phyloP scores from a whole-genome alignment of 2,888 invertebrate genomes.

The Linyphia triangularis region DNA sequence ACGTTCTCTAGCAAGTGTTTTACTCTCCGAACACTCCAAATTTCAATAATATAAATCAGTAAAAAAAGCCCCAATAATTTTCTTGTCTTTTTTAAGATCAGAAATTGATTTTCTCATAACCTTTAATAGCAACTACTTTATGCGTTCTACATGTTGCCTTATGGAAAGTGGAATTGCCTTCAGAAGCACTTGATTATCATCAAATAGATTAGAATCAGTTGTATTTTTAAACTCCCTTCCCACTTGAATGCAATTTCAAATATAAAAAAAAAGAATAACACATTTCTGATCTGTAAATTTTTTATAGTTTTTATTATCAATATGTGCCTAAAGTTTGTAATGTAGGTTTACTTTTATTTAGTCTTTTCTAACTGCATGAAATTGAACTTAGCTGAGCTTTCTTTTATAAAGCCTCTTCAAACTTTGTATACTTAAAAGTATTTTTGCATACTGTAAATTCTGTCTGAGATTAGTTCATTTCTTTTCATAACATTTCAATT shows the following conservation, averaged over 20 bases:
- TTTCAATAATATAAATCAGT: too few relatives aligned
- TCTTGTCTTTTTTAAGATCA: too few relatives aligned
- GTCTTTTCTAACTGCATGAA: constrained; percentile 34
- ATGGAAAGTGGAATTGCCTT: background rate
- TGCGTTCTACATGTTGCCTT: background rate
- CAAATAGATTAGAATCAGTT: background rate
- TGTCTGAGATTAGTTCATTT: background rate
- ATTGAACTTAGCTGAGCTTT: constrained; percentile 41
- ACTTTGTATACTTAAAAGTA: constrained; percentile 54
- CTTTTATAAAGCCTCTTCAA: constrained; percentile 6
- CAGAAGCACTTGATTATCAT: background rate
- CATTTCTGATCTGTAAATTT: constrained; percentile 8
- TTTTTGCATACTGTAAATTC: constrained; percentile 37
- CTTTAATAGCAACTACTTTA: background rate
- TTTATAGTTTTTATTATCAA: constrained; percentile 14
- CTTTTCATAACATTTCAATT: background rate
- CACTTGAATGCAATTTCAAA: background rate
- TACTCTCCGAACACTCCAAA: background rate
- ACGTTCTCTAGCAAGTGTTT: background rate
- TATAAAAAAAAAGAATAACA: background rate
- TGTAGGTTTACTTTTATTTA: constrained; percentile 46
- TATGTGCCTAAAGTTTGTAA: constrained; percentile 55
- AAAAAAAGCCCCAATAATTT: too few relatives aligned
- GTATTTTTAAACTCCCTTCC: background rate
- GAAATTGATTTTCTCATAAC: background rate